Conservation (phyloP, 2,797 vertebrate genomes). For the Hephaestus fuliginosus region DNA sequence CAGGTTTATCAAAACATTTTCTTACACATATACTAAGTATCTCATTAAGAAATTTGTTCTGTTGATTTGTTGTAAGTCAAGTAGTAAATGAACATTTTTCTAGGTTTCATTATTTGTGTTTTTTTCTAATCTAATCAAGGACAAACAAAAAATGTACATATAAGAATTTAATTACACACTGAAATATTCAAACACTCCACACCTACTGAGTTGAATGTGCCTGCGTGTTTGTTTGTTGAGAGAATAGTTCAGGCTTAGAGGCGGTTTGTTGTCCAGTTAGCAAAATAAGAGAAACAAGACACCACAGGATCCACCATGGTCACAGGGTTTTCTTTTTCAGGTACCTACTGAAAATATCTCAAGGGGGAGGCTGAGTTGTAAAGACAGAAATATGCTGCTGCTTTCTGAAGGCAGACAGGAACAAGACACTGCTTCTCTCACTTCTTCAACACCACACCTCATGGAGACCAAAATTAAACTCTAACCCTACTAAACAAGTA, state of each 20-base stretch:
- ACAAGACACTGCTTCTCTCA: constrained; percentile 55
- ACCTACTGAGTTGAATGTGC: background rate
- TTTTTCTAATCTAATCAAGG: background rate
- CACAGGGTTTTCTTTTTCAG: constrained; percentile 82
- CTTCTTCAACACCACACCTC: constrained; percentile 31
- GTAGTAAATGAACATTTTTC: background rate
- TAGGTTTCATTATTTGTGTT: too few relatives aligned
- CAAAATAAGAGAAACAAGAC: constrained; percentile 72
- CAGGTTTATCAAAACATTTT: background rate
- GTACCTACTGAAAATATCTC: constrained; percentile 86
- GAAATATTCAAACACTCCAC: background rate
- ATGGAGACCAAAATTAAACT: constrained; percentile 24
- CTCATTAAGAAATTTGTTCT: background rate
- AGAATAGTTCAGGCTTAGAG: constrained; percentile 45
- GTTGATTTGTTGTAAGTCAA: background rate
- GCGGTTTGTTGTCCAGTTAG: constrained; percentile 59
- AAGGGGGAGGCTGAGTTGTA: constrained; percentile 71
- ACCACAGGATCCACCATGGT: constrained; percentile 62
- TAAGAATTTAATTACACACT: background rate
- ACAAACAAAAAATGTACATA: background rate
- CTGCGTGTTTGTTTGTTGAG: constrained; percentile 36
- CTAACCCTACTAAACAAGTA: background rate
- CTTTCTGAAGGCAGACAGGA: constrained; percentile 59
- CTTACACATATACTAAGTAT: background rate
- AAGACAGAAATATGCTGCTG: constrained; percentile 79